A percentile compares a stretch with the other conserved stretches of the same genome.
Conservation (phyloP, 2,797 vertebrate species). For the Semotilus atromaculatus region DNA sequence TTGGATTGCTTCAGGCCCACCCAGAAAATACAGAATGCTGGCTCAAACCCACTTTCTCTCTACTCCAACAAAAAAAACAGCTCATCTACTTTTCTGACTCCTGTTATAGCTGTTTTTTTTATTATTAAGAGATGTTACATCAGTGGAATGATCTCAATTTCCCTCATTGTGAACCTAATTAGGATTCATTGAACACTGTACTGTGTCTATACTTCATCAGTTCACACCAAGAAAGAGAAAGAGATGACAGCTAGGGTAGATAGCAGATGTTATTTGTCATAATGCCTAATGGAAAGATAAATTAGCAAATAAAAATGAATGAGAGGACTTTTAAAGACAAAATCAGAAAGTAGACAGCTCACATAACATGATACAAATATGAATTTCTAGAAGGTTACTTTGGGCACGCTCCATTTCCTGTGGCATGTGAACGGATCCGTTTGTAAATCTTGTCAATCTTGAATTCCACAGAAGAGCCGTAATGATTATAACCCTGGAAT, state of each 20-base stretch:
- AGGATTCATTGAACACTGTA: conserved; percentile 11
- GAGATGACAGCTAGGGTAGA: background rate
- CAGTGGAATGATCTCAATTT: conserved; percentile 6
- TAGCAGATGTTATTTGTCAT: conserved; percentile 22
- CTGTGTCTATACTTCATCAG: conserved; percentile 10
- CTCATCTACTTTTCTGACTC: conserved; percentile 12
- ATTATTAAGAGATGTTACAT: background rate
- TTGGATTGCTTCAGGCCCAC: conserved; percentile 42
- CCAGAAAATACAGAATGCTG: conserved; percentile 37
- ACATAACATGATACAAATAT: background rate
- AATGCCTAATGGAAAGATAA: background rate
- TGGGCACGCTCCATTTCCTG: background rate
- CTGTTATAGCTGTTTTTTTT: background rate
- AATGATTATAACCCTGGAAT: background rate
- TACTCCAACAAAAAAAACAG: conserved; percentile 23
- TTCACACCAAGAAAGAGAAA: conserved; percentile 8
- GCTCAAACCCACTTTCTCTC: background rate
- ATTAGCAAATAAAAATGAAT: background rate
- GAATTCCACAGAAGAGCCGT: background rate
- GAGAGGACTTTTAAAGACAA: conserved; percentile 7
- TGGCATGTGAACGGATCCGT: background rate
- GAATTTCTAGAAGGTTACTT: background rate
- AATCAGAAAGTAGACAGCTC: background rate
- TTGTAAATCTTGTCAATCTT: conserved; percentile 14
- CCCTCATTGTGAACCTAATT: conserved; percentile 17